Conservation (phyloP, 2,888 invertebrate genomes). For the Acleris cristana region DNA sequence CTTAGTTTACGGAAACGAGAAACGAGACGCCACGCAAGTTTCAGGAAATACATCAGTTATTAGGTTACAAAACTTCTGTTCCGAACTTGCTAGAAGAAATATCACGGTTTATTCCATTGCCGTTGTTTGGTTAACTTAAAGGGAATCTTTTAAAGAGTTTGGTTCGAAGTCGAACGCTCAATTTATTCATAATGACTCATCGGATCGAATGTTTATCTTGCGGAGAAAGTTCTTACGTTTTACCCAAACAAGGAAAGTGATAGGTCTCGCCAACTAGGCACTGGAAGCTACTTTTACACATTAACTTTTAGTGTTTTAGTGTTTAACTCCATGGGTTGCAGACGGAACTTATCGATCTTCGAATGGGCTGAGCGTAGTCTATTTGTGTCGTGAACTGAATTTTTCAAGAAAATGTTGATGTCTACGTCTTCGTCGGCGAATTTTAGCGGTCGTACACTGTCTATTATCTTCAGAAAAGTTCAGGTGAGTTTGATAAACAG, state of each 20-base stretch:
- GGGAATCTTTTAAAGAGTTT: constrained; percentile 3
- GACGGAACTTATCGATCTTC: constrained; percentile 28
- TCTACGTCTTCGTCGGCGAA: constrained; percentile 60
- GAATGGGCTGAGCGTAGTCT: constrained; percentile 22
- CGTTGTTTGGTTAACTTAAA: not conserved
- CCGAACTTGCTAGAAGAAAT: no score
- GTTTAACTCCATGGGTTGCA: constrained; percentile 18
- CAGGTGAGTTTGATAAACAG: constrained; percentile 43
- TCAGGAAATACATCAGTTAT: constrained; percentile 7
- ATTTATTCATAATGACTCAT: constrained; percentile 35
- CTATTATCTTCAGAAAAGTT: constrained; percentile 68
- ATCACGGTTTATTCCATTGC: no score
- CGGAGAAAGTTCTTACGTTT: constrained; percentile 60
- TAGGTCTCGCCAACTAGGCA: constrained; percentile 43
- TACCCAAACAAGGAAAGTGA: constrained; percentile 57
- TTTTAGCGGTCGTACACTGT: constrained; percentile 63
- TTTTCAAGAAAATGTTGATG: constrained; percentile 61
- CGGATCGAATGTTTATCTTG: constrained; percentile 38
- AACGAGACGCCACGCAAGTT: constrained; percentile 2
- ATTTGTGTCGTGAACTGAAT: constrained; percentile 27
- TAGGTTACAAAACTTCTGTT: constrained; percentile 5
- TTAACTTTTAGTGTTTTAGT: constrained; percentile 2
- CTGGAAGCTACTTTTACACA: constrained; percentile 5
- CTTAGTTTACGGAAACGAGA: constrained; percentile 4
- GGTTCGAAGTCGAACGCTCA: constrained; percentile 1